Conservation (phyloP, 2,797 vertebrate species). For the Melanotaenia nigrans region DNA sequence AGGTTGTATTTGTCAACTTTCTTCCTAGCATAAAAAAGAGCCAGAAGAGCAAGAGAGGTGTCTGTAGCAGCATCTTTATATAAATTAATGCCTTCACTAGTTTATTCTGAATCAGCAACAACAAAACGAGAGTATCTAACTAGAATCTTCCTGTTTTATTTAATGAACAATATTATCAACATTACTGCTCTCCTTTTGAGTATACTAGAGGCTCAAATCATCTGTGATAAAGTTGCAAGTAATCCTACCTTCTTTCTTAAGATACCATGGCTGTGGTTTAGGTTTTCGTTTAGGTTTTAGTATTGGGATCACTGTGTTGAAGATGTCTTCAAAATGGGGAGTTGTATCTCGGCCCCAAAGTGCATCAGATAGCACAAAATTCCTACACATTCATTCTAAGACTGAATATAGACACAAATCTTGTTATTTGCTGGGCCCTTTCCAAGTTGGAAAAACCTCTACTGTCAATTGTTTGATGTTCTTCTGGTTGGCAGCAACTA, state of each 20-base stretch:
- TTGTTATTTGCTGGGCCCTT: neutral
- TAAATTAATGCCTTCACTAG: neutral
- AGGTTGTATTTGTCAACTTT: neutral
- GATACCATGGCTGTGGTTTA: neutral
- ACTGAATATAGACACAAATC: no score
- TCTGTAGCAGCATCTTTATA: neutral
- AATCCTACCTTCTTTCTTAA: neutral
- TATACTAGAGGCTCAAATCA: no score
- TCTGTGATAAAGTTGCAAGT: no score
- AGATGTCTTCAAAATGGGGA: no score
- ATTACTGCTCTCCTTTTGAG: no score
- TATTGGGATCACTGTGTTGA: no score
- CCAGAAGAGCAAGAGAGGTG: neutral
- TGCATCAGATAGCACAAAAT: neutral
- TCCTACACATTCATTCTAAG: neutral
- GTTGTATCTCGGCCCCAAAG: neutral
- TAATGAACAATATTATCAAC: neutral
- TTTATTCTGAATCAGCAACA: neutral
- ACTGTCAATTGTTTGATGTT: neutral
- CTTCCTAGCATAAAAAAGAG: neutral
- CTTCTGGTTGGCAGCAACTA: neutral
- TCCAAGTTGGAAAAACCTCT: neutral
- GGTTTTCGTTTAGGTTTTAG: neutral
- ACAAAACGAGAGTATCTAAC: neutral
- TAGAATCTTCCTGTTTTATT: neutral